Percentiles rank a stretch among this genome's conserved stretches.
Evolutionary conservation across 2,888 invertebrate genomes (phyloP).

Genomic region (Pemphredon lugubris): DNA sequence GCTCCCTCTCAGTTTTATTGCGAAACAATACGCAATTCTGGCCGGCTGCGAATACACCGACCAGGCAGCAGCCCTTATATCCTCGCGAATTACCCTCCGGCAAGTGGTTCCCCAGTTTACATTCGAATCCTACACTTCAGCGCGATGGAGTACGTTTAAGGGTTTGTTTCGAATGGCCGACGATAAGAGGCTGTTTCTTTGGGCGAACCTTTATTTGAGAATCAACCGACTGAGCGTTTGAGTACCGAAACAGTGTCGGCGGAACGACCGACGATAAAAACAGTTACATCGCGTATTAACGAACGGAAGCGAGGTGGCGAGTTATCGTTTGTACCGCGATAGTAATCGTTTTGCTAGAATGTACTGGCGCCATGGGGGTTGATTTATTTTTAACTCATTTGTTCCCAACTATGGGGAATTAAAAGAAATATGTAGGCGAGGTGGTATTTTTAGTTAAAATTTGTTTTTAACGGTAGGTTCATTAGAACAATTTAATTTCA

Average conservation of each 20-base stretch:
- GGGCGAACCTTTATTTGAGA: constrained; percentile 6
- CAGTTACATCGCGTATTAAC: not conserved
- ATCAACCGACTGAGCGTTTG: not conserved
- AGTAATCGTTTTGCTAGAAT: too few species aligned
- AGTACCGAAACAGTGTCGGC: not conserved
- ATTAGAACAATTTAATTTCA: too few species aligned
- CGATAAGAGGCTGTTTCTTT: constrained; percentile 10
- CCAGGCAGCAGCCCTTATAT: constrained; percentile 17
- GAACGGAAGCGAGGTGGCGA: too few species aligned
- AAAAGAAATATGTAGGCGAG: too few species aligned
- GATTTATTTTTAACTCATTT: too few species aligned
- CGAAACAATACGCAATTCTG: constrained; percentile 39
- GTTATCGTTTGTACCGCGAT: too few species aligned
- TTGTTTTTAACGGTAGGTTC: too few species aligned
- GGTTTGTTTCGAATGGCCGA: constrained; percentile 28
- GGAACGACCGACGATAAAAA: not conserved
- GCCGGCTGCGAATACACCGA: constrained; percentile 12
- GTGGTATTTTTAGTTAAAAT: too few species aligned
- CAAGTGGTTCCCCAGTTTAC: constrained; percentile 36
- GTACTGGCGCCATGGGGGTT: too few species aligned
- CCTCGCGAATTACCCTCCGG: constrained; percentile 17
- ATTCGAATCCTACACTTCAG: constrained; percentile 28
- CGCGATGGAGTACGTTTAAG: constrained; percentile 19
- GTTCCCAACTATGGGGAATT: too few species aligned
- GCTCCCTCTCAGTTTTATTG: constrained; percentile 32